Base-by-base conservation (phyloP, 2,888 invertebrate genomes). In the Anarsia innoxiella region DNA sequence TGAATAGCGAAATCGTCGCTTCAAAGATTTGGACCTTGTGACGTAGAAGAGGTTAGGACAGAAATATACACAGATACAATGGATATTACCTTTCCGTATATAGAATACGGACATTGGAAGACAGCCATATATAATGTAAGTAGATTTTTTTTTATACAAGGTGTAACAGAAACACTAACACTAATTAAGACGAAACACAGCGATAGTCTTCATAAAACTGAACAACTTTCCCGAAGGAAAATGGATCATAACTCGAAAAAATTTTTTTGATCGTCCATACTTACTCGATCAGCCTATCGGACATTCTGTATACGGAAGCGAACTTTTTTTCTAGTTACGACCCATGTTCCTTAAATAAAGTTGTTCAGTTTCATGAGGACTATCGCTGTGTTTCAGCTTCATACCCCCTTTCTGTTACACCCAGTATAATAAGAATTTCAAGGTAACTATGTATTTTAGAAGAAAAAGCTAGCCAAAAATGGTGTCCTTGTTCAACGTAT, bases 21-120 rank as follows among this genome's bases (percentile, higher is more conserved):
- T 1, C 70, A 69, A 35, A 51, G 65, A n/a, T 71, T 41, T 31
- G 72, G 72, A 0, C 49, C 50, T 0, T 72, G 72, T 23, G 70
- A 71, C 30, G 14, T 2, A 0, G 72, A 58, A 11, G 72, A 73
- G 41, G 52, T 19, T 0, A 38, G 35, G 0, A 16, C 30, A 0
- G 51, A 58, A 16, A 38, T 72, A 1, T 73, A 53, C 40, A 45
- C 51, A 0, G 70, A 72, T 31, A 26, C 23, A 0, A 53, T 56
- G 0, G 23, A 25, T 0, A 8, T 5, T 19, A 19, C 19, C 8
- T 19, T 19, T 19, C 36, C 56, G 1, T 23, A 19, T 6, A 10
- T 4, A 0, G 1, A n/a, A 0, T 6, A 15, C 3, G 8, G 19
- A 5, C 3, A 8, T 19, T 19, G 19, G 19, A 19, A 19, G 8